Percentiles rank a stretch among this genome's conserved stretches.
Evolutionary conservation across 2,113 vertebrate species (phyloP).

Genomic region (Periophthalmodon schlosseri): DNA sequence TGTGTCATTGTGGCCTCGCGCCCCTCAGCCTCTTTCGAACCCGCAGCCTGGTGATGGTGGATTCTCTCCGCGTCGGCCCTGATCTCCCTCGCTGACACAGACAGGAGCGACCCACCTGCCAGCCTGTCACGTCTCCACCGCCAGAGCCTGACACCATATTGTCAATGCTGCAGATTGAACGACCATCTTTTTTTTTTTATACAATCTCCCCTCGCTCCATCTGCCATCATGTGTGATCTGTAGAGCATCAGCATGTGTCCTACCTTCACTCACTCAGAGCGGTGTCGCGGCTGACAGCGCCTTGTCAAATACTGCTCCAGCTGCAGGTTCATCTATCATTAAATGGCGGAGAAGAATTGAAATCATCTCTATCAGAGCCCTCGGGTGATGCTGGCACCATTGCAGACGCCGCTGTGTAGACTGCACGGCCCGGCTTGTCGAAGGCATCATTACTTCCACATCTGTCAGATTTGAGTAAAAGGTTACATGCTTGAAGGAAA

Average conservation of each 20-base stretch:
- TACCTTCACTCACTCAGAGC: constrained; percentile 65
- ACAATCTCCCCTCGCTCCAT: constrained; percentile 61
- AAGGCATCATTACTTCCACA: constrained; percentile 67
- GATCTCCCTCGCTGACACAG: constrained; percentile 70
- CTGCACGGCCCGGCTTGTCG: constrained; percentile 52
- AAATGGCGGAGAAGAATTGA: constrained; percentile 68
- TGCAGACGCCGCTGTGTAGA: constrained; percentile 47
- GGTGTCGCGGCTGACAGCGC: constrained; percentile 67
- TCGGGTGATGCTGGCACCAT: constrained; percentile 54
- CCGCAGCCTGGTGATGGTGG: constrained; percentile 37
- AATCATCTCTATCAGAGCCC: constrained; percentile 70
- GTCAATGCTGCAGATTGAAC: constrained; percentile 69
- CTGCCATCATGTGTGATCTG: constrained; percentile 66
- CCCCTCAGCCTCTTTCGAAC: constrained; percentile 54
- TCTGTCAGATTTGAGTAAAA: constrained; percentile 71
- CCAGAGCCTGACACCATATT: constrained; percentile 66
- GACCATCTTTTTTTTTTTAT: constrained; percentile 49
- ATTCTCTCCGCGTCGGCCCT: constrained; percentile 59
- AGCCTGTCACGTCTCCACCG: constrained; percentile 65
- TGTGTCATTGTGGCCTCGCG: constrained; percentile 50
- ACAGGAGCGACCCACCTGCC: constrained; percentile 71
- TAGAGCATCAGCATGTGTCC: constrained; percentile 39
- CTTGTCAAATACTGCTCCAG: constrained; percentile 71
- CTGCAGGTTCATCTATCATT: constrained; percentile 74
- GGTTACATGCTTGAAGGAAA: constrained; percentile 49